These are phyloP conservation scores for Nasonovia ribisnigri DNA, from an alignment of 2,888 invertebrate genomes.

Conservation along the genomic window DNA sequence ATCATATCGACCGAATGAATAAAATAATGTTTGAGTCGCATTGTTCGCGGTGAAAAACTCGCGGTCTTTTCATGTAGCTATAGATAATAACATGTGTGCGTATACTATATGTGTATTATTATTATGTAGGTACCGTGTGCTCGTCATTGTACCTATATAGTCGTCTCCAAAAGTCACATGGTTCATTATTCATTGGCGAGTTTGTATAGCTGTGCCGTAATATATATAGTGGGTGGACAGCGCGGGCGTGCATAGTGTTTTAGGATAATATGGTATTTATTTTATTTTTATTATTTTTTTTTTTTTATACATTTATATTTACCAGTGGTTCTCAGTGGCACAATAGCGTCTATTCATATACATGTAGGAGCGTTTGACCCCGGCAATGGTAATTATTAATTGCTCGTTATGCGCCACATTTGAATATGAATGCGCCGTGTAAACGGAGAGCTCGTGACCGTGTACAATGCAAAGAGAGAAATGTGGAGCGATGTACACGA, in stretches of 20 bases:
- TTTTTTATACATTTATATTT: conserved; percentile 36
- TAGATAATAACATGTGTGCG: neutral
- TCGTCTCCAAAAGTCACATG: conserved; percentile 59
- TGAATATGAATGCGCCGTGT: conserved; percentile 54
- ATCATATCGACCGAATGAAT: conserved; percentile 32
- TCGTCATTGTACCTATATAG: conserved; percentile 42
- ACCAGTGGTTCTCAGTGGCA: conserved; percentile 62
- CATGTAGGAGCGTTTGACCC: conserved; percentile 25
- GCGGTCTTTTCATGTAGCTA: conserved; percentile 23
- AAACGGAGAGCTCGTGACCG: conserved; percentile 56
- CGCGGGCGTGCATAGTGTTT: conserved; percentile 64
- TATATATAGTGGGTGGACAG: conserved; percentile 61
- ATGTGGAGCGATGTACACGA: conserved; percentile 27
- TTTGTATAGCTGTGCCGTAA: conserved; percentile 37
- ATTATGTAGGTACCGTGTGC: neutral
- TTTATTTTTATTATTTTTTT: conserved; percentile 30
- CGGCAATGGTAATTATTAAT: conserved; percentile 57
- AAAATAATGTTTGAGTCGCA: conserved; percentile 11
- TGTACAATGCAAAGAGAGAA: conserved; percentile 30
- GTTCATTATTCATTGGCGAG: conserved; percentile 64
- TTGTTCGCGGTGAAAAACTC: conserved; percentile 8
- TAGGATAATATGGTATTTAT: conserved; percentile 59
- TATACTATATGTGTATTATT: neutral
- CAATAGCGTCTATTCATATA: conserved; percentile 58
- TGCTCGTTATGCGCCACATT: conserved; percentile 62